Evolutionary conservation across 1,140 invertebrate genomes (phyloP).

Genomic region (Drosophila rhopaloa): DNA sequence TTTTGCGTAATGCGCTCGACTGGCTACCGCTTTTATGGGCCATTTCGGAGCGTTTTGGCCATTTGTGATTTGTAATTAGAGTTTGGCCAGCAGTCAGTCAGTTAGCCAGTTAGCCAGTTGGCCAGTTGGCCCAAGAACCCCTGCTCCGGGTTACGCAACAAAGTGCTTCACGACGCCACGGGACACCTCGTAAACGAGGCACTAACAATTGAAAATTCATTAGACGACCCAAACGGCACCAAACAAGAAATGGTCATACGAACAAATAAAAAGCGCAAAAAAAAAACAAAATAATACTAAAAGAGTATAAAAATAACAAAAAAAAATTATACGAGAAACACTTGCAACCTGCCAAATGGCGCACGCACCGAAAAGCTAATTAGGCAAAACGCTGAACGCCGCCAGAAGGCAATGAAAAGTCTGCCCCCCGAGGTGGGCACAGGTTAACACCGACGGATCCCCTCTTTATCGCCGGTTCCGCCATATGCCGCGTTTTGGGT

Average conservation of each 20-base stretch:
- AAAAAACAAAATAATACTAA: neutral
- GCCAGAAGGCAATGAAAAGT: slow-evolving; percentile 61
- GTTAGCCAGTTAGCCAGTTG: slow-evolving; percentile 17
- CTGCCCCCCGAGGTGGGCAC: slow-evolving; percentile 39
- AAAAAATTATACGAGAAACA: neutral
- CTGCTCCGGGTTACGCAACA: slow-evolving; percentile 50
- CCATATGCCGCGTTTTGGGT: neutral
- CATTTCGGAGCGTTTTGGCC: slow-evolving; percentile 72
- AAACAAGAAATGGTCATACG: slow-evolving; percentile 28
- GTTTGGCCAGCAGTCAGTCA: slow-evolving; percentile 40
- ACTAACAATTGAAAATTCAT: slow-evolving; percentile 82
- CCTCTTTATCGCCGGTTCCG: slow-evolving; percentile 12
- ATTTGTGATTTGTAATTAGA: slow-evolving; percentile 81
- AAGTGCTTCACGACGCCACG: slow-evolving; percentile 60
- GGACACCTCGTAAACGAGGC: slow-evolving; percentile 75
- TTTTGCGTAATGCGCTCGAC: slow-evolving; percentile 78
- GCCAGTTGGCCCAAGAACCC: neutral
- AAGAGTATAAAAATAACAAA: slow-evolving; percentile 6
- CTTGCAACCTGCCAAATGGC: slow-evolving; percentile 49
- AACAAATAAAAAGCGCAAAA: slow-evolving; percentile 3
- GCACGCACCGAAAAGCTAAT: slow-evolving; percentile 78
- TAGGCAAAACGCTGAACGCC: slow-evolving; percentile 75
- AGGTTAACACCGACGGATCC: slow-evolving; percentile 56
- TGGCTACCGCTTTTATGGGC: slow-evolving; percentile 71
- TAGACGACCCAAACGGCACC: slow-evolving; percentile 42